Conservation (phyloP, 2,113 vertebrate species). For the Myxocyprinus asiaticus region DNA sequence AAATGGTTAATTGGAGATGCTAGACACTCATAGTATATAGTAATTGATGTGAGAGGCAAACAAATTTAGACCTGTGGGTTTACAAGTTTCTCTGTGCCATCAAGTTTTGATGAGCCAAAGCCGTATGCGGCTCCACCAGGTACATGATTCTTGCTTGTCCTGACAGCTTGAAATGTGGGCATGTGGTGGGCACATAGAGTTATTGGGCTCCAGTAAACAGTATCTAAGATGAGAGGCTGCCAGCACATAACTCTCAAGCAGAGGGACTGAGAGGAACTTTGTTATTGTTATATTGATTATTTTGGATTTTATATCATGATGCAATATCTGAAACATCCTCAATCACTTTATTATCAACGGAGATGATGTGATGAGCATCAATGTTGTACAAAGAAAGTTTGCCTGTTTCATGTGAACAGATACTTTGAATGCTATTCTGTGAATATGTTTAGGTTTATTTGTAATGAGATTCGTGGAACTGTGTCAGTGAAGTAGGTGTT, state of each 20-base stretch:
- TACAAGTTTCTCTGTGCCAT: neutral
- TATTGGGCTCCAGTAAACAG: conserved; percentile 30
- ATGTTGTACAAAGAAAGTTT: neutral
- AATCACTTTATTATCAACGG: neutral
- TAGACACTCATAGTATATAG: too few relatives aligned
- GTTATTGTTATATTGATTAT: conserved; percentile 5
- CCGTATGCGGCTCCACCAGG: neutral
- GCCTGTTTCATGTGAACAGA: neutral
- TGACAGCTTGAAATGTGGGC: conserved; percentile 33
- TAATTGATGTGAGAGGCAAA: too few relatives aligned
- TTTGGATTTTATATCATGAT: conserved; percentile 2
- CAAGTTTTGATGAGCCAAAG: conserved; percentile 18
- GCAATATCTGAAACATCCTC: neutral
- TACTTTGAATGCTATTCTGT: neutral
- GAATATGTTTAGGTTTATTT: neutral
- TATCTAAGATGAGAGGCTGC: conserved; percentile 14
- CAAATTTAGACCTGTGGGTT: too few relatives aligned
- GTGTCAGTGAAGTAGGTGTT: neutral
- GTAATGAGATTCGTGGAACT: neutral
- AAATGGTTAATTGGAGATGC: too few relatives aligned
- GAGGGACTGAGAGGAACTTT: neutral
- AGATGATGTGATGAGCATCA: neutral
- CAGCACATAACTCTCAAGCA: neutral
- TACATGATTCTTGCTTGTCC: conserved; percentile 11
- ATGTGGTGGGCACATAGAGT: conserved; percentile 17